Evolutionary conservation across 2,888 invertebrate genomes (phyloP).

Genomic region (Morpho helenor): DNA sequence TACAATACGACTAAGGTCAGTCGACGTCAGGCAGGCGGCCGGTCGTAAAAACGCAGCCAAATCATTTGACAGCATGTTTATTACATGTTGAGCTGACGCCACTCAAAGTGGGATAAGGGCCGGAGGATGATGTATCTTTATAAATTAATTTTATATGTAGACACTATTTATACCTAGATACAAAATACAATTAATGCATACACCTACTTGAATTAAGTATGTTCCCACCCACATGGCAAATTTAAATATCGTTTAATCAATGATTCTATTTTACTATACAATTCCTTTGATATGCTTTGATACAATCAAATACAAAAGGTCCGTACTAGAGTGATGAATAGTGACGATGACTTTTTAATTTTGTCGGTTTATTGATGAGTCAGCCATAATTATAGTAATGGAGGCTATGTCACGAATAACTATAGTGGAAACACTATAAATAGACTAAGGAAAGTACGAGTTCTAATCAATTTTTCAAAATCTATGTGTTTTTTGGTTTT

Average conservation of each 20-base stretch:
- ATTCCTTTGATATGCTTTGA: conserved; percentile 24
- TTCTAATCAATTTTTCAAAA: not conserved
- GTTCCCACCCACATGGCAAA: conserved; percentile 4
- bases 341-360: conserved; percentile 2
- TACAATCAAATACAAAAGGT: conserved; percentile 1
- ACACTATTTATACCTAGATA: too few species aligned
- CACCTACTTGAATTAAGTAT: not conserved
- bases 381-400: conserved; percentile 1
- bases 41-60: too few species aligned
- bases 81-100: too few species aligned
- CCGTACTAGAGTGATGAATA: conserved; percentile 3
- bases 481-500: too few species aligned
- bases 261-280: conserved; percentile 35
- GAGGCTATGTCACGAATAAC: conserved; percentile 2
- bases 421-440: conserved; percentile 3
- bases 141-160: too few species aligned
- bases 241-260: conserved; percentile 7
- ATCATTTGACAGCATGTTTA: too few species aligned
- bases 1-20: too few species aligned
- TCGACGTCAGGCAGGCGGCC: too few species aligned
- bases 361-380: conserved; percentile 8
- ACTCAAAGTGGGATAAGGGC: too few species aligned
- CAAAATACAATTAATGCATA: too few species aligned
- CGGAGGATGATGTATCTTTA: too few species aligned
- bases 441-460: not conserved